These are phyloP conservation scores for Lepidocolaptes lacrymiger DNA, from an alignment of 2,797 vertebrate genomes.

Conservation along the genomic window DNA sequence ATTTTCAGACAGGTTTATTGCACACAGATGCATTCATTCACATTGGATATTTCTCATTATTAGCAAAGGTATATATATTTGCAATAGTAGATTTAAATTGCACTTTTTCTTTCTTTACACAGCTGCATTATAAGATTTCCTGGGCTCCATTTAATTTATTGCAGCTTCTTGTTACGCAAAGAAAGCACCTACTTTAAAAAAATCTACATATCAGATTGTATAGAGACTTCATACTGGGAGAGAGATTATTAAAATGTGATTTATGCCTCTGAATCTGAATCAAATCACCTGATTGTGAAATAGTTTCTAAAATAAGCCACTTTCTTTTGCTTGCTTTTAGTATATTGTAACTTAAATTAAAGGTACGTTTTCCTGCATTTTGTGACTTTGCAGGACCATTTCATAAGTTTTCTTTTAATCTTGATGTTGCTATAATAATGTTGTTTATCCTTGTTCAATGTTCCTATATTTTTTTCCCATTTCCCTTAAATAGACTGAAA, in stretches of 20 bases:
- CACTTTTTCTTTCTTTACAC: slow-evolving; percentile 41
- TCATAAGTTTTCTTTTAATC: slow-evolving; percentile 27
- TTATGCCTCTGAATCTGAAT: slow-evolving; percentile 61
- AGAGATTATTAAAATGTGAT: slow-evolving; percentile 73
- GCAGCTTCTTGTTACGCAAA: slow-evolving; percentile 66
- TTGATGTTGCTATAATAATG: not conserved
- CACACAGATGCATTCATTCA: slow-evolving; percentile 41
- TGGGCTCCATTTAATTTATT: slow-evolving; percentile 55
- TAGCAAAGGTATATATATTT: slow-evolving; percentile 54
- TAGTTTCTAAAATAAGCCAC: slow-evolving; percentile 63
- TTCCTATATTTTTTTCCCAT: not conserved
- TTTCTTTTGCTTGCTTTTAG: slow-evolving; percentile 61
- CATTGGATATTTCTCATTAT: slow-evolving; percentile 39
- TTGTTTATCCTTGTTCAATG: slow-evolving; percentile 28
- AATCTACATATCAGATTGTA: slow-evolving; percentile 54
- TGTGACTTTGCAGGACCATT: slow-evolving; percentile 33
- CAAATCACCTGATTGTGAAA: slow-evolving; percentile 65
- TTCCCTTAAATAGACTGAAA: not conserved
- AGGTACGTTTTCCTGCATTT: slow-evolving; percentile 38
- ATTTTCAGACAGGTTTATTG: slow-evolving; percentile 59
- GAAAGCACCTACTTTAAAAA: slow-evolving; percentile 64
- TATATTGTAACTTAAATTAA: slow-evolving; percentile 57
- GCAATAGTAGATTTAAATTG: slow-evolving; percentile 46
- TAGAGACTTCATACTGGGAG: slow-evolving; percentile 63
- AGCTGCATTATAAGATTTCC: slow-evolving; percentile 56